Conservation (phyloP, 2,113 vertebrate genomes). For the Semnornis frantzii region DNA sequence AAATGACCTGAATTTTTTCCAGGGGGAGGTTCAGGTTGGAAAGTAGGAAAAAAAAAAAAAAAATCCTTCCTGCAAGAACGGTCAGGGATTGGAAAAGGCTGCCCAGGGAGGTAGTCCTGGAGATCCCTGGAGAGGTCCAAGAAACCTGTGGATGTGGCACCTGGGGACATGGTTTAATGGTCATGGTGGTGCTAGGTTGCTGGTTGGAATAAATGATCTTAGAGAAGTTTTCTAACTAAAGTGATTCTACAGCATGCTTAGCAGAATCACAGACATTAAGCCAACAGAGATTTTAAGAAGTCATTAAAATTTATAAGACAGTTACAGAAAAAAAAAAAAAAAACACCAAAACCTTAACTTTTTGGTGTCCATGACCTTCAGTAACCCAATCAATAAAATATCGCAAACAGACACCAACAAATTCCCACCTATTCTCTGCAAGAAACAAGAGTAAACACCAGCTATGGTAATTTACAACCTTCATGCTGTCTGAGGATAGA, state of each 20-base stretch:
- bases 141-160: no score
- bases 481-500: background rate
- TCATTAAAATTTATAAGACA: background rate
- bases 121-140: no score
- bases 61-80: background rate
- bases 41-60: no score
- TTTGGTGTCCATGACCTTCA: background rate
- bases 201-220: no score
- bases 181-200: no score
- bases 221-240: no score
- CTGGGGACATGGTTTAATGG: no score
- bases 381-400: slow-evolving; percentile 16
- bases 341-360: background rate
- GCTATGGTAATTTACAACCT: slow-evolving; percentile 36
- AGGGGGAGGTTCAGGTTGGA: no score
- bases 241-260: background rate
- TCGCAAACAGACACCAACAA: background rate
- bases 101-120: no score
- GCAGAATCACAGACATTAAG: background rate
- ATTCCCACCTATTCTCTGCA: background rate
- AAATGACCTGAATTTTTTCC: no score
- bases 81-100: no score
- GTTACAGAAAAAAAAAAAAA: background rate
- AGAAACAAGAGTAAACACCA: slow-evolving; percentile 36
- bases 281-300: background rate